Evolutionary conservation across 2,797 vertebrate genomes (phyloP), one percentile per base, ranked within the genome.

Genomic region (Diceros bicornis): DNA sequence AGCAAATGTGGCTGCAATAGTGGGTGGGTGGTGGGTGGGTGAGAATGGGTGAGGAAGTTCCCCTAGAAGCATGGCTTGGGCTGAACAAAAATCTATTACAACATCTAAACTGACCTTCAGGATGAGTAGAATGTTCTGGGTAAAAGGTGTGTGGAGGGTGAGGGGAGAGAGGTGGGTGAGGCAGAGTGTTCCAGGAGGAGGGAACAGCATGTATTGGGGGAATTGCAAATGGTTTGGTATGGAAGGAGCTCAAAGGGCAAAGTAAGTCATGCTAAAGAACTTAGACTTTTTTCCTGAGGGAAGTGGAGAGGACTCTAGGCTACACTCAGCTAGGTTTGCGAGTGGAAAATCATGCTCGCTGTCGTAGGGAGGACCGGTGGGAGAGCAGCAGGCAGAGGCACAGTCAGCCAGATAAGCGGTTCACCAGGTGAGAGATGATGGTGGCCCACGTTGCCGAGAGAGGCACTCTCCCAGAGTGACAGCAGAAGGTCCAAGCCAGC

Each of bases 21-120:
- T 75, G 95, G 52, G n/a, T 88, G 61, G 18, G 16, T 5, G 17
- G 16, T 71, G n/a, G 18, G 7, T 10, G 17, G 74, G 29, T 79
- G 69, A 79, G 52, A 18, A 9, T 25, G 27, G 17, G 44, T 20
- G 41, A 18, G 44, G 59, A 29, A 32, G 8, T 81, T 94, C 82
- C 96, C 55, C 47, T 13, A 84, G 59, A 82, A 92, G 59, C 68
- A 94, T 44, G 41, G 12, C 7, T 77, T 64, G 25, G 64, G 37
- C 37, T 72, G 21, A 90, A 59, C 71, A 81, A 34, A 57, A 89
- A 64, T 34, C 41, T 75, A 6, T 69, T 75, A 57, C 37, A 55
- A 29, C 34, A 82, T 61, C 62, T 52, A 72, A 75, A 81, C 14
- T 47, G 21, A 41, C 29, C 55, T 71, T 59, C 69, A 66, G 27